Evolutionary conservation across 2,113 vertebrate genomes (phyloP).

Genomic region (Proterorhinus semilunaris): DNA sequence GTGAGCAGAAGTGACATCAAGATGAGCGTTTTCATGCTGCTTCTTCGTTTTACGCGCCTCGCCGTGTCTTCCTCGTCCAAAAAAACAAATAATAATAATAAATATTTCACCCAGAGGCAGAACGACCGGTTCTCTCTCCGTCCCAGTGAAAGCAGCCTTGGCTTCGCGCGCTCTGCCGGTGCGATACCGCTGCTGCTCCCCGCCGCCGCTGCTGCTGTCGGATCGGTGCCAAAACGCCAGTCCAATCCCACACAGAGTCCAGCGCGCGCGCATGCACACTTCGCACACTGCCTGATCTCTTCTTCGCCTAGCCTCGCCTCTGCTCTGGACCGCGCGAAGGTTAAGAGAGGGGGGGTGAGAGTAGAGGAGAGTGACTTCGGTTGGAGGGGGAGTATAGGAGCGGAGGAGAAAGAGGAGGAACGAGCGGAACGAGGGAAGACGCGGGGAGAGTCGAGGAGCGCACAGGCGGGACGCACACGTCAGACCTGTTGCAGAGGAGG

Average conservation of each 20-base stretch:
- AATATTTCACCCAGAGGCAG: conserved; percentile 10
- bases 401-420: conserved; percentile 26
- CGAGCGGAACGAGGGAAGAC: background rate
- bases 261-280: background rate
- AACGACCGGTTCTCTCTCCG: background rate
- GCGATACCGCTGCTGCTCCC: background rate
- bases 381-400: background rate
- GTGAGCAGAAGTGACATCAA: conserved; percentile 63
- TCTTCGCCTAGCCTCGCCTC: background rate
- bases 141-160: background rate
- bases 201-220: background rate
- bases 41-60: conserved; percentile 32
- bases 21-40: conserved; percentile 60
- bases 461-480: conserved; percentile 13
- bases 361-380: background rate
- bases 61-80: background rate
- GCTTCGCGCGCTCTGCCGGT: background rate
- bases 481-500: conserved; percentile 61
- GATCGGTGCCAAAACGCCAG: background rate
- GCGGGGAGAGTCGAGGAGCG: background rate
- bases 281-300: background rate
- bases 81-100: background rate
- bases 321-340: background rate
- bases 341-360: too few relatives aligned
- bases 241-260: conserved; percentile 3